phyloP scores from a whole-genome alignment of 2,888 invertebrate genomes.

The Hirtodrosophila alboralis region DNA sequence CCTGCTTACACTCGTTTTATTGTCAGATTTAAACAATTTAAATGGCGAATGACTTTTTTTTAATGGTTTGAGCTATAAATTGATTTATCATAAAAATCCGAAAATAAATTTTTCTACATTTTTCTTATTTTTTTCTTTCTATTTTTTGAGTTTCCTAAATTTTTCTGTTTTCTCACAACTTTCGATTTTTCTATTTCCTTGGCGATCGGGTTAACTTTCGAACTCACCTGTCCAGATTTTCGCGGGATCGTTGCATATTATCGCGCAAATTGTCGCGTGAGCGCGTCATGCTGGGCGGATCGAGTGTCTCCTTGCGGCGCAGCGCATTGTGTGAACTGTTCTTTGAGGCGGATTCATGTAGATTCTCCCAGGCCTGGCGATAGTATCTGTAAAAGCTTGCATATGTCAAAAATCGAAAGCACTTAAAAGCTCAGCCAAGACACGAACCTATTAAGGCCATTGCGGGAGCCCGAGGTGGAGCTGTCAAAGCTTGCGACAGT shows the following conservation, averaged over 20 bases:
- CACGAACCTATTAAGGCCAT: constrained; percentile 89
- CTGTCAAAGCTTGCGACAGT: constrained; percentile 95
- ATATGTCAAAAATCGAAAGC: constrained; percentile 1
- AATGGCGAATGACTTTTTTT: no score
- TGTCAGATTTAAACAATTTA: no score
- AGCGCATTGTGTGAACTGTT: constrained; percentile 86
- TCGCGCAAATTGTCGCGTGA: constrained; percentile 83
- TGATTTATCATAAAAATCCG: no score
- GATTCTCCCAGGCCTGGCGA: constrained; percentile 96
- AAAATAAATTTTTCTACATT: no score
- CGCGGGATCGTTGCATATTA: constrained; percentile 84
- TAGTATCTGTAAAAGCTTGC: constrained; percentile 86
- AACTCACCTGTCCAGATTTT: constrained; percentile 83
- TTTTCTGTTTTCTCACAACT: no score
- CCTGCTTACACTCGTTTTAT: no score
- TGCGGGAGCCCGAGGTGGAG: constrained; percentile 92
- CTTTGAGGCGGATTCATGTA: constrained; percentile 91
- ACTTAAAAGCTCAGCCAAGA: not conserved
- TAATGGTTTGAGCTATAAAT: no score
- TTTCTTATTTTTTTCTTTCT: no score
- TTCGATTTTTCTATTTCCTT: no score
- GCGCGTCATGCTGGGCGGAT: constrained; percentile 86
- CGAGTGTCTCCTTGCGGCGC: constrained; percentile 89
- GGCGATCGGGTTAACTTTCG: no score
- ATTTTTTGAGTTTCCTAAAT: no score